Evolutionary conservation across 1,140 invertebrate genomes (phyloP).

Genomic region (Leptestheria dahalacensis): DNA sequence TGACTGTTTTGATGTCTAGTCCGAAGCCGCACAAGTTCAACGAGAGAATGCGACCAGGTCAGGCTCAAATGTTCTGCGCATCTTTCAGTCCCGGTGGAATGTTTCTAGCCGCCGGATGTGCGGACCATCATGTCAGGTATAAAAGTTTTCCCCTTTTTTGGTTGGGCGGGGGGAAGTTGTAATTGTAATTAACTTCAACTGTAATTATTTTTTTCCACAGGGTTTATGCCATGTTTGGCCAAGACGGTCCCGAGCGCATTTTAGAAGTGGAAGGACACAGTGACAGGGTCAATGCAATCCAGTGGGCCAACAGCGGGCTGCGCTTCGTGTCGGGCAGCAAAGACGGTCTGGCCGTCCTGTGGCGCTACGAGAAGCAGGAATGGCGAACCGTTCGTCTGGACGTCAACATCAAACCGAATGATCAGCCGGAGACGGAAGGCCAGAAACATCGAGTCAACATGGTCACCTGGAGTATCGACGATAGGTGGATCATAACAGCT

Average conservation of each 20-base stretch:
- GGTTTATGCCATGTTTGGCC: constrained; percentile 66
- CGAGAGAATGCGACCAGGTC: constrained; percentile 80
- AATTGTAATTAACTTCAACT: no score
- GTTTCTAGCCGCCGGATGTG: constrained; percentile 83
- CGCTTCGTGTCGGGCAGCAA: constrained; percentile 89
- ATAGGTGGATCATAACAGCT: constrained; percentile 75
- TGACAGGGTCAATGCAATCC: constrained; percentile 89
- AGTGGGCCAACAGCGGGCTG: constrained; percentile 74
- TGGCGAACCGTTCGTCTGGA: constrained; percentile 65
- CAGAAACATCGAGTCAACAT: constrained; percentile 76
- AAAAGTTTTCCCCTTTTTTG: no score
- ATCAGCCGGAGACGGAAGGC: constrained; percentile 29
- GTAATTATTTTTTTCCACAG: constrained; percentile 16
- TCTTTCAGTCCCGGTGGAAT: constrained; percentile 86
- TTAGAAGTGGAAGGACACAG: constrained; percentile 75
- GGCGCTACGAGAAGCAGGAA: constrained; percentile 76
- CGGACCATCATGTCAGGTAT: constrained; percentile 76
- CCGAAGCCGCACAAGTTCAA: constrained; percentile 77
- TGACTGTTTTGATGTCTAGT: constrained; percentile 32
- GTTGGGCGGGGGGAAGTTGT: no score
- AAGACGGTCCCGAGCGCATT: constrained; percentile 52
- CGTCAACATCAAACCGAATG: constrained; percentile 50
- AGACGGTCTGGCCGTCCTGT: constrained; percentile 89
- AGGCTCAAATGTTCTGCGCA: constrained; percentile 90
- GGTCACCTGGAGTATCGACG: constrained; percentile 86